Conservation (phyloP, 2,797 vertebrate species). For the Scomberomorus guttatus region DNA sequence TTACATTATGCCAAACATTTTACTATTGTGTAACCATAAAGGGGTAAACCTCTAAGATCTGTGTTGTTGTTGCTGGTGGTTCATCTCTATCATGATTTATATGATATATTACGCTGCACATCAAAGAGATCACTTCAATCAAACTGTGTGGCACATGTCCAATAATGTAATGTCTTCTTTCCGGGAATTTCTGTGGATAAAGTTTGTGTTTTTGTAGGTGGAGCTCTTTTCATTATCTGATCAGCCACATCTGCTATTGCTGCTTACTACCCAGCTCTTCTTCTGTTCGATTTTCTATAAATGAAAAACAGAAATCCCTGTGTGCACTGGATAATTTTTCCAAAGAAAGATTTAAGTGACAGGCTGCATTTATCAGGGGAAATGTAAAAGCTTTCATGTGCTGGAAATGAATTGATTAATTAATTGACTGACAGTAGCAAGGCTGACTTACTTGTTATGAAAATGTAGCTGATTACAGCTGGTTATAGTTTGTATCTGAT, state of each 20-base stretch:
- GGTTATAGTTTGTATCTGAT: constrained; percentile 31
- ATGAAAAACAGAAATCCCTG: constrained; percentile 43
- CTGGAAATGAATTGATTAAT: constrained; percentile 42
- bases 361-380: constrained; percentile 36
- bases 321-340: constrained; percentile 7
- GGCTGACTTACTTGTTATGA: constrained; percentile 33
- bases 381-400: constrained; percentile 48
- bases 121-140: constrained; percentile 42
- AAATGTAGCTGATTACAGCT: constrained; percentile 29
- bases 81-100: constrained; percentile 46
- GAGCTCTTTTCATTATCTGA: constrained; percentile 48
- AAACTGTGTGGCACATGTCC: constrained; percentile 33
- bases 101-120: constrained; percentile 31
- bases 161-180: constrained; percentile 29
- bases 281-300: constrained; percentile 25
- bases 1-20: constrained; percentile 38
- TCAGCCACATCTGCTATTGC: constrained; percentile 54
- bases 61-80: constrained; percentile 25
- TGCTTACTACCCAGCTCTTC: constrained; percentile 16
- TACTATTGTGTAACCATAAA: constrained; percentile 4
- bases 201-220: constrained; percentile 56
- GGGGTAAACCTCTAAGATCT: not conserved
- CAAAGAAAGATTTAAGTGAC: constrained; percentile 35
- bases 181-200: constrained; percentile 23
- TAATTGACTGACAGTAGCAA: constrained; percentile 30